phyloP scores from a whole-genome alignment of 2,888 invertebrate species.

The Mythimna loreyi region DNA sequence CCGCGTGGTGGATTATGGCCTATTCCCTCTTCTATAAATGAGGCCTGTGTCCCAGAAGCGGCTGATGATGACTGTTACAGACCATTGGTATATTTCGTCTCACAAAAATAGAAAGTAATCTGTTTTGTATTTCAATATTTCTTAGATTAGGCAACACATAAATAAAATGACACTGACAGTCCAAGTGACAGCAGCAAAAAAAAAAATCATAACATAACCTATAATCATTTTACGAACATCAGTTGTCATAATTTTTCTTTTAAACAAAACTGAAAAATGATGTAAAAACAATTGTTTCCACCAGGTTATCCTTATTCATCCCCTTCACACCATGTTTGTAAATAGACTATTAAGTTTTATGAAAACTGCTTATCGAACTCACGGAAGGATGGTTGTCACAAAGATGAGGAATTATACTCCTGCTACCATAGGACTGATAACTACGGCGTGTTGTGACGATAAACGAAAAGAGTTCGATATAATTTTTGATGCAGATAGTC shows the following conservation, averaged over 20 bases:
- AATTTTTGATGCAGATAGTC: constrained; percentile 74
- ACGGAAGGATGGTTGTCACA: constrained; percentile 65
- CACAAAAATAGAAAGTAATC: background rate
- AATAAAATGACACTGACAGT: constrained; percentile 4
- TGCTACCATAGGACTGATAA: constrained; percentile 76
- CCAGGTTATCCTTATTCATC: constrained; percentile 33
- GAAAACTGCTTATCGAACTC: constrained; percentile 67
- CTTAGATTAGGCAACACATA: background rate
- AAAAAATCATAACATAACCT: constrained; percentile 53
- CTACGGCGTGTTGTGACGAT: constrained; percentile 77
- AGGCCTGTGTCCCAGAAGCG: too few species aligned
- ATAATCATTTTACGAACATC: constrained; percentile 16
- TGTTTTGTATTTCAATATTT: background rate
- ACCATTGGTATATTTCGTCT: too few species aligned
- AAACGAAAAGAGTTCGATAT: constrained; percentile 69
- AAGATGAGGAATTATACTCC: constrained; percentile 76
- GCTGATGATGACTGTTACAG: too few species aligned
- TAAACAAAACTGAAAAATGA: constrained; percentile 43
- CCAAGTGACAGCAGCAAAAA: background rate
- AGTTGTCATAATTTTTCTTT: constrained; percentile 25
- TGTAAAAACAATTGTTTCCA: constrained; percentile 22
- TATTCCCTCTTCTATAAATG: too few species aligned
- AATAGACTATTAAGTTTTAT: constrained; percentile 74
- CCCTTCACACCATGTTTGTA: constrained; percentile 76
- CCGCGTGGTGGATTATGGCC: too few species aligned